Evolutionary conservation across 1,140 invertebrate species (phyloP), one percentile per base, ranked within the genome.

Genomic region (Belonocnema kinseyi): DNA sequence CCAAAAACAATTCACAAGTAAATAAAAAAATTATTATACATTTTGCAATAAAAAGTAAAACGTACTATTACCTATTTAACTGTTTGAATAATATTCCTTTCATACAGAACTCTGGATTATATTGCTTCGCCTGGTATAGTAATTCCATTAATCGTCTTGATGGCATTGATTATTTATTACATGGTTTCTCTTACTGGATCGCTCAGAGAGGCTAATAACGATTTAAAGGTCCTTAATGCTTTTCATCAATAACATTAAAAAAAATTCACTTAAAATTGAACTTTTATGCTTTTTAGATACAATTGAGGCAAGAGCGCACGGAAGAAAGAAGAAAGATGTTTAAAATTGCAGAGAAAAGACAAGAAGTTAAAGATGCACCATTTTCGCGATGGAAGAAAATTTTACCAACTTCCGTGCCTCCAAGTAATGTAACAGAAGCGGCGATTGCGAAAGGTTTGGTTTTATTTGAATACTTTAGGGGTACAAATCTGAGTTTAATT

Each of bases 151-250:
- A 92, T 99, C 4, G 94, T 99, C n/a, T 90, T 99, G 3, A 93
- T 99, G 74, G 94, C 97, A 78, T 92, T 99, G 17, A 96, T 98
- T 66, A 99, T 99, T 87, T 99, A 99, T 91, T 99, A 99, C 86
- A 93, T 99, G 82, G 93, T 96, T 7, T 98, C 98, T 2, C 91
- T 99, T n/a, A 97, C 97, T 1, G 94, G 95, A 66, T 97, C 98
- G 2, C 90, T 99, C 12, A 93, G 97, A 82, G 98, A 99, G 91
- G 97, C 98, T 2, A 99, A 99, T 89, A 96, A 85, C 52, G 85
- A 83, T 77, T 79, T 83, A 12, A 83, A 83, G 79, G 81, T 99
- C 89, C 92, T 99, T 61, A 97, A 96, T 92, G 95, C 94, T 51
- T 46, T 71, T 50, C 19, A 46, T 14, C 12, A 12, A 50, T 50